These are phyloP conservation scores for Heterodera schachtii DNA, from an alignment of 1,140 invertebrate genomes.

Conservation along the genomic window DNA sequence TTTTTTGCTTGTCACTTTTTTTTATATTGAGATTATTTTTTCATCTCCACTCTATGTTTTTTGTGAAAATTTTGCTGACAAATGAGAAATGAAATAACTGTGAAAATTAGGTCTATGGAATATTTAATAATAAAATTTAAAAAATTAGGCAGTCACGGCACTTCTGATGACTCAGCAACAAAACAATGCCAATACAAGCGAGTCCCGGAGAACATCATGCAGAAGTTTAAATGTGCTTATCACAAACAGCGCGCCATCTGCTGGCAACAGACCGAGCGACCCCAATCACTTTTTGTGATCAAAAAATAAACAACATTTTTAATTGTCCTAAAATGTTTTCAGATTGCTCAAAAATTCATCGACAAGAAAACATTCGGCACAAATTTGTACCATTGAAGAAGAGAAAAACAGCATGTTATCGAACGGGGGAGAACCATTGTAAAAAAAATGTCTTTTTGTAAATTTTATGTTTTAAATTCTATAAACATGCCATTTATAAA, in stretches of 20 bases:
- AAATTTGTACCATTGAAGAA: conserved; percentile 1
- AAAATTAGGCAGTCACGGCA: neutral
- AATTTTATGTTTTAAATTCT: no score
- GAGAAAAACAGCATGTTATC: neutral
- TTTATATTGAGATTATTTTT: no score
- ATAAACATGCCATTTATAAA: no score
- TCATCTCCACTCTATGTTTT: no score
- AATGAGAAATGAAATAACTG: no score
- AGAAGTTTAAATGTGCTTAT: neutral
- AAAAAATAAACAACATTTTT: neutral
- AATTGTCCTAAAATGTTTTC: neutral
- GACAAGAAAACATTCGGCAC: neutral
- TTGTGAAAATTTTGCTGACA: no score
- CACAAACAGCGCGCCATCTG: no score
- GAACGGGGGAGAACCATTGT: neutral
- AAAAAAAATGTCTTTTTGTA: neutral
- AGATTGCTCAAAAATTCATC: neutral
- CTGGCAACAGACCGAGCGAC: neutral
- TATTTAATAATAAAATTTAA: no score
- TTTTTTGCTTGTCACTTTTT: no score
- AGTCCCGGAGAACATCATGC: neutral
- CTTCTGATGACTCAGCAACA: neutral
- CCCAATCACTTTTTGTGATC: neutral
- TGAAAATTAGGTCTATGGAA: no score
- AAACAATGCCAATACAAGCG: neutral